phyloP scores from a whole-genome alignment of 2,888 invertebrate genomes.

The Abrostola tripartita region DNA sequence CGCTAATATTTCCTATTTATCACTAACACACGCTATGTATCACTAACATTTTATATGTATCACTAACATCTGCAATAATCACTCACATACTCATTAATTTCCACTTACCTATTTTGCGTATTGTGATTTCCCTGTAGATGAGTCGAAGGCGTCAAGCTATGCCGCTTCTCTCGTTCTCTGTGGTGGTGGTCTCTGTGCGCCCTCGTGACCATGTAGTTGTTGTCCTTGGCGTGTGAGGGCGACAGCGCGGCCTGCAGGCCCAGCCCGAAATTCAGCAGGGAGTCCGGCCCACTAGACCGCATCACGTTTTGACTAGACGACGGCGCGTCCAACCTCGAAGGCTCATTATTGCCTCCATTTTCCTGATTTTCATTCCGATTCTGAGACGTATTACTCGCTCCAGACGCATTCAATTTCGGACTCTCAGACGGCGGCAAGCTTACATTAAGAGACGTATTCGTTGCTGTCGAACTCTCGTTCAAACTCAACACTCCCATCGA shows the following conservation, averaged over 20 bases:
- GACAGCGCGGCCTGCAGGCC: constrained; percentile 80
- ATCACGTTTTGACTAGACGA: constrained; percentile 74
- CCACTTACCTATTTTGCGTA: constrained; percentile 77
- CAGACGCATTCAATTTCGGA: constrained; percentile 72
- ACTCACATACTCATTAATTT: background rate
- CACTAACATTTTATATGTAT: background rate
- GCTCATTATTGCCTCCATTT: constrained; percentile 64
- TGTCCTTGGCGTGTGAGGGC: constrained; percentile 78
- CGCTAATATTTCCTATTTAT: too few species aligned
- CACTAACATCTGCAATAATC: too few species aligned
- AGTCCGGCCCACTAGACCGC: constrained; percentile 74
- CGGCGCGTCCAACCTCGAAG: constrained; percentile 69
- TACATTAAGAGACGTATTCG: constrained; percentile 82
- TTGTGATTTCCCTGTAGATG: constrained; percentile 77
- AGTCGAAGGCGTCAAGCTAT: constrained; percentile 84
- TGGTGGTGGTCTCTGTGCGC: constrained; percentile 74
- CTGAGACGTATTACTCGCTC: constrained; percentile 58
- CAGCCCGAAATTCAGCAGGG: constrained; percentile 76
- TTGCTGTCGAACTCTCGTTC: constrained; percentile 83
- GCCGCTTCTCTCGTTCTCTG: constrained; percentile 85
- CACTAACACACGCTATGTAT: background rate
- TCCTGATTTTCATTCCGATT: constrained; percentile 67
- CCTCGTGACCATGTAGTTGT: constrained; percentile 67
- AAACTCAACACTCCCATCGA: constrained; percentile 80
- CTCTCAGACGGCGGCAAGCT: constrained; percentile 80